Percentiles rank a stretch among this genome's conserved stretches.
These are phyloP conservation scores for Ariopsis seemanni DNA, from an alignment of 2,113 vertebrate species.

Conservation along the genomic window DNA sequence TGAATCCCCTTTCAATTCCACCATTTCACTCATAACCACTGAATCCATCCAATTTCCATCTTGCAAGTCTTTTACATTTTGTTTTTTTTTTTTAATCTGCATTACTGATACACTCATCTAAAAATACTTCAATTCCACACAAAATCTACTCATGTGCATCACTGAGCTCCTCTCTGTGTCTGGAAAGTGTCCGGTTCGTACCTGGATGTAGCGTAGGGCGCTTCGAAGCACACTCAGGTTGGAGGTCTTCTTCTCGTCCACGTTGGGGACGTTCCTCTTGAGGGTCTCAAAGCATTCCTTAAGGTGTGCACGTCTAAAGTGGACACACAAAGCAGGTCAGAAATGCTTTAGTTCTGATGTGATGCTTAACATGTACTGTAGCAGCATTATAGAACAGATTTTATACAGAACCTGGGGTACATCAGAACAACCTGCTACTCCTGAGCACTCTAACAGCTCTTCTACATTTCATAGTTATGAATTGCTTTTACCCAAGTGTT, in stretches of 20 bases:
- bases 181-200: constrained; percentile 54
- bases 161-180: background rate
- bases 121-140: background rate
- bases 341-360: background rate
- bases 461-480: background rate
- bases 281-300: constrained; percentile 98
- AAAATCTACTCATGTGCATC: no score
- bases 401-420: background rate
- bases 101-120: background rate
- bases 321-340: constrained; percentile 13
- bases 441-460: background rate
- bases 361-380: background rate
- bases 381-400: background rate
- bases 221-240: constrained; percentile 96
- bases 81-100: no score
- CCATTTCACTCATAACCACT: background rate
- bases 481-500: background rate
- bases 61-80: background rate
- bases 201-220: constrained; percentile 97
- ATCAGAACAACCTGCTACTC: background rate
- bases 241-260: constrained; percentile 98
- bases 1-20: background rate
- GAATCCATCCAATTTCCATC: background rate
- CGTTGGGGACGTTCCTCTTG: constrained; percentile 96
- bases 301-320: constrained; percentile 88